Conservation (phyloP, 1,140 invertebrate genomes). For the Zophobas morio region DNA sequence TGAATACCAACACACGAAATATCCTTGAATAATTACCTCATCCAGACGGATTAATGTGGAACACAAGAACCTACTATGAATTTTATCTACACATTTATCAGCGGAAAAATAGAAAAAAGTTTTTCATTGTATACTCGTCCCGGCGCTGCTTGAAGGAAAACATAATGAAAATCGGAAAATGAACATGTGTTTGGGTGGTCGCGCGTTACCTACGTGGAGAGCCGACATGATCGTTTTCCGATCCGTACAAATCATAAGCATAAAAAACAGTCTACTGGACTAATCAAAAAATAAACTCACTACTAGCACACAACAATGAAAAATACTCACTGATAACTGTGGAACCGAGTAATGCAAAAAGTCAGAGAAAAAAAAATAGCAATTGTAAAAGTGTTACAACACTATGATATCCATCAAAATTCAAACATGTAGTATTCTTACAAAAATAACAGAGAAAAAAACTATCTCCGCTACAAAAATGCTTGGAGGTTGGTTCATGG, state of each 20-base stretch:
- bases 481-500: constrained; percentile 63
- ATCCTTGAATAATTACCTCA: constrained; percentile 66
- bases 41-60: constrained; percentile 61
- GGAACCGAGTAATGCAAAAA: constrained; percentile 67
- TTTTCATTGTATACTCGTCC: constrained; percentile 31
- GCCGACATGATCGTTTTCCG: constrained; percentile 16
- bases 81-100: constrained; percentile 53
- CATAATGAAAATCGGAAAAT: constrained; percentile 42
- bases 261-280: constrained; percentile 58
- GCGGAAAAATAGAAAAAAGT: constrained; percentile 50
- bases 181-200: constrained; percentile 20
- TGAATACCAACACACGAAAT: constrained; percentile 71
- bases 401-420: constrained; percentile 61
- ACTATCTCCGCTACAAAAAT: constrained; percentile 68
- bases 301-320: constrained; percentile 67
- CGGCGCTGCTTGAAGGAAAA: constrained; percentile 47
- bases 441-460: constrained; percentile 52
- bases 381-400: constrained; percentile 64
- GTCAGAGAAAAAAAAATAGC: constrained; percentile 67
- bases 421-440: constrained; percentile 47
- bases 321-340: constrained; percentile 67
- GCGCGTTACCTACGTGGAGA: not conserved
- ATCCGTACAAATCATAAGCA: constrained; percentile 52
- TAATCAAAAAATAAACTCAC: constrained; percentile 54
- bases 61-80: constrained; percentile 59